Evolutionary conservation across 2,113 vertebrate genomes (phyloP), one percentile per base, ranked within the genome.

Genomic region (Notothenia coriiceps): DNA sequence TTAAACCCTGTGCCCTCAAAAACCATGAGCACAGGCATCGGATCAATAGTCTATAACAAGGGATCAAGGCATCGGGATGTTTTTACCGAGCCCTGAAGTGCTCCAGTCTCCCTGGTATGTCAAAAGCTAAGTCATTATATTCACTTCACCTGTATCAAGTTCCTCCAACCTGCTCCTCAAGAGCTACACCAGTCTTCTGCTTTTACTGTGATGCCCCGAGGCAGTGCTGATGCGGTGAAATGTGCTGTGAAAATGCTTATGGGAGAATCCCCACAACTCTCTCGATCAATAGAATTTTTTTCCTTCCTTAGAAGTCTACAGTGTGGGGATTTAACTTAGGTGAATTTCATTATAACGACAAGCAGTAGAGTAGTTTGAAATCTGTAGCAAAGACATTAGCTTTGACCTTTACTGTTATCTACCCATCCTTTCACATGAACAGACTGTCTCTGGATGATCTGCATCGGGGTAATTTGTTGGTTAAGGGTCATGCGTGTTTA

Each of bases 171-270:
- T 57, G 76, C 84, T 84, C 74, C 77, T 84, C 77, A 35, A 85
- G 72, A 85, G 91, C 90, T 86, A 82, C 87, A 66, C 83, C 57
- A 60, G 77, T 79, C 82, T 85, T 79, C 80, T 66, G 82, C 88
- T 89, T 90, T 91, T 90, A 86, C 84, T 85, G 76, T 82, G 86
- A 86, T 91, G 87, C 79, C 92, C 86, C 10, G 63, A 90, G 91
- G 93, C 87, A 43, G 55, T 85, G 79, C 89, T 93, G 91, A 94
- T 91, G 83, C 57, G 40, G 80, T 84, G 88, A 90, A 93, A 93
- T 91, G 90, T 92, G 83, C 91, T 90, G 88, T 94, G 90, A 93
- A 94, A 91, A 87, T 73, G 81, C 82, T 80, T 70, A 40, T 40
- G 49, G 82, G 77, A 85, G 86, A 88, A 91, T 86, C 79, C 74